A percentile compares a stretch with the other conserved stretches of the same genome.
Conservation (phyloP, 1,140 invertebrate species). For the Aphidius gifuensis region DNA sequence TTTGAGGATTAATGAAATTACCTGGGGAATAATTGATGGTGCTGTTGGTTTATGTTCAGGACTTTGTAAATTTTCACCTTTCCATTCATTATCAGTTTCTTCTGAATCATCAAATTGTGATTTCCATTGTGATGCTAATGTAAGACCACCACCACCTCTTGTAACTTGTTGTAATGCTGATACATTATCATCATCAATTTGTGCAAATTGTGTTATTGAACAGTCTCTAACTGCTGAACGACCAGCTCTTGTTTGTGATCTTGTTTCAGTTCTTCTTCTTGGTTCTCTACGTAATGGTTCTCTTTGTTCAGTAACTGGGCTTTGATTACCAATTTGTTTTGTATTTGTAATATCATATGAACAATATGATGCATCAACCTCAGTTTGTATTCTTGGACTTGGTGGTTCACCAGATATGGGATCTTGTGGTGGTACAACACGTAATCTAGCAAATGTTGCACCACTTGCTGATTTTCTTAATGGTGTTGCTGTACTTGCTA, state of each 20-base stretch:
- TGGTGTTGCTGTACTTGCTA: slow-evolving; percentile 42
- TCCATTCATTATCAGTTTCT: slow-evolving; percentile 90
- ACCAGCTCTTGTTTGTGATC: slow-evolving; percentile 46
- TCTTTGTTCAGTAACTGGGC: slow-evolving; percentile 52
- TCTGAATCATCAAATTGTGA: slow-evolving; percentile 92
- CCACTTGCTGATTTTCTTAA: slow-evolving; percentile 50
- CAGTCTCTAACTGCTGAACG: slow-evolving; percentile 54
- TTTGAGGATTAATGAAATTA: slow-evolving; percentile 22
- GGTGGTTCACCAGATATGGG: slow-evolving; percentile 50
- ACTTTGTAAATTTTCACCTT: slow-evolving; percentile 72
- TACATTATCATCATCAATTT: slow-evolving; percentile 90
- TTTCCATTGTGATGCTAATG: slow-evolving; percentile 88
- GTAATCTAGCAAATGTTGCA: slow-evolving; percentile 49
- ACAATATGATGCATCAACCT: slow-evolving; percentile 61
- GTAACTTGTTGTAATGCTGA: slow-evolving; percentile 82
- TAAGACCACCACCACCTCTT: slow-evolving; percentile 71
- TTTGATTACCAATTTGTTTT: slow-evolving; percentile 50
- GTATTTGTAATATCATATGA: slow-evolving; percentile 51
- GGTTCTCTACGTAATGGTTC: slow-evolving; percentile 51
- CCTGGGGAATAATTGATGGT: slow-evolving; percentile 42
- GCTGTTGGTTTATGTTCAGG: slow-evolving; percentile 62
- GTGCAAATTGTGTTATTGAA: slow-evolving; percentile 83
- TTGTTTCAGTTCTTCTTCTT: slow-evolving; percentile 41
- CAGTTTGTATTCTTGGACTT: slow-evolving; percentile 59
- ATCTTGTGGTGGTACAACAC: slow-evolving; percentile 46